Conservation (phyloP, 2,797 vertebrate species). For the Mormyrops boulengeri region DNA sequence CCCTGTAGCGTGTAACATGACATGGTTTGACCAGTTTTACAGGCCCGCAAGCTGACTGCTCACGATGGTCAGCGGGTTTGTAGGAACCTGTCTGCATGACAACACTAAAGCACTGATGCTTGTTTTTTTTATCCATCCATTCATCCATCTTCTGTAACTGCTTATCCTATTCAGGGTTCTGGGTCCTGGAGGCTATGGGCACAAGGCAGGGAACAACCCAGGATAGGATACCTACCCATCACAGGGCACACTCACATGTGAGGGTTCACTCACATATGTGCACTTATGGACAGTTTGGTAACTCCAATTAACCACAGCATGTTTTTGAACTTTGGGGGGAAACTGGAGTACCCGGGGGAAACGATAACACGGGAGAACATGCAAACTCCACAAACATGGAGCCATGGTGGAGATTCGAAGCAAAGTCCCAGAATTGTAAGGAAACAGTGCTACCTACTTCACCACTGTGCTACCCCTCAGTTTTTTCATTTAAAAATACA, state of each 20-base stretch:
- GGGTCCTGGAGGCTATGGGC: background rate
- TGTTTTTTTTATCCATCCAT: background rate
- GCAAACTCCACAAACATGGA: background rate
- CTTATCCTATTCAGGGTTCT: background rate
- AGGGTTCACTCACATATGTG: background rate
- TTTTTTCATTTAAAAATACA: background rate
- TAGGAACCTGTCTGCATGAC: background rate
- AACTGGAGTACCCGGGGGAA: background rate
- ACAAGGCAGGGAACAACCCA: background rate
- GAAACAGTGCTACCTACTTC: background rate
- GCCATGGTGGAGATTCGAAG: background rate
- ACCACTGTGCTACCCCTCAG: background rate
- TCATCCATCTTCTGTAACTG: background rate
- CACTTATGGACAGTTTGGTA: background rate
- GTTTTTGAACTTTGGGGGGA: background rate
- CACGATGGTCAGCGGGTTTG: background rate
- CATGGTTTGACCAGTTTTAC: slow-evolving; percentile 7
- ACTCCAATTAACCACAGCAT: background rate
- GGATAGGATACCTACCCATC: background rate
- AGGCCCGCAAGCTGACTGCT: background rate
- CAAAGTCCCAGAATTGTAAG: background rate
- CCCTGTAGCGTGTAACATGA: background rate
- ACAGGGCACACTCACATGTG: background rate
- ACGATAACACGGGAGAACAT: background rate
- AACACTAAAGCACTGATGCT: background rate